These are phyloP conservation scores for Lepeophtheirus salmonis DNA, from an alignment of 1,140 invertebrate species.

Conservation along the genomic window DNA sequence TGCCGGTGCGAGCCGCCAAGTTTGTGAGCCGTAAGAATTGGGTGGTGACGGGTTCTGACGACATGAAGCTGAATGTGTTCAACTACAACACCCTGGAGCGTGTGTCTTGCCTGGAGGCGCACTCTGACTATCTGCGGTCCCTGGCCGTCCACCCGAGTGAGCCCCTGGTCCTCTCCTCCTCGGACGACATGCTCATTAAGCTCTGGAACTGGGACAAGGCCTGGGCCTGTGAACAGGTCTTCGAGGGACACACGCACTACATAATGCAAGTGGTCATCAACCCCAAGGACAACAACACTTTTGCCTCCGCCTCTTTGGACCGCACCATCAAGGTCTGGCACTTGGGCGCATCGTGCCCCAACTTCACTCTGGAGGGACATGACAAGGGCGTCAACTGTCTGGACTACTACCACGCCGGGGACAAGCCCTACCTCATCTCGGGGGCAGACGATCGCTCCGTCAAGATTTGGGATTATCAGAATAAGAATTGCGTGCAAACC, in stretches of 20 bases:
- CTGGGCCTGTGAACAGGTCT: constrained; percentile 90
- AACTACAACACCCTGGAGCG: constrained; percentile 97
- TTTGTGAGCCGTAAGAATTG: constrained; percentile 96
- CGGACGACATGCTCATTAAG: constrained; percentile 98
- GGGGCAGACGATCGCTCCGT: constrained; percentile 92
- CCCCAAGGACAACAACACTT: constrained; percentile 99
- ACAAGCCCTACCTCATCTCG: constrained; percentile 97
- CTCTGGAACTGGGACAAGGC: constrained; percentile 99
- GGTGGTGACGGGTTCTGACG: constrained; percentile 93
- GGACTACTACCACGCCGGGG: constrained; percentile 98
- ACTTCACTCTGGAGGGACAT: constrained; percentile 96
- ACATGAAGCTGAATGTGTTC: constrained; percentile 80
- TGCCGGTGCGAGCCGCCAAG: constrained; percentile 82
- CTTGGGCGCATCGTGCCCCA: constrained; percentile 81
- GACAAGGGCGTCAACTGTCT: constrained; percentile 98
- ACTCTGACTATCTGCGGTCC: constrained; percentile 91
- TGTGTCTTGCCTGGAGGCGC: constrained; percentile 88
- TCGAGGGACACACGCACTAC: constrained; percentile 96
- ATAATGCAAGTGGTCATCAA: constrained; percentile 99
- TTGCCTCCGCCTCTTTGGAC: constrained; percentile 93
- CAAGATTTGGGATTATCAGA: constrained; percentile 99
- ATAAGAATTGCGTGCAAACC: constrained; percentile 98
- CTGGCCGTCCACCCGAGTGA: constrained; percentile 95
- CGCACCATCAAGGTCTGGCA: constrained; percentile 97
- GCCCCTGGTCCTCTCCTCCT: constrained; percentile 71